phyloP scores from a whole-genome alignment of 2,888 invertebrate species.

The Volucella bombylans region DNA sequence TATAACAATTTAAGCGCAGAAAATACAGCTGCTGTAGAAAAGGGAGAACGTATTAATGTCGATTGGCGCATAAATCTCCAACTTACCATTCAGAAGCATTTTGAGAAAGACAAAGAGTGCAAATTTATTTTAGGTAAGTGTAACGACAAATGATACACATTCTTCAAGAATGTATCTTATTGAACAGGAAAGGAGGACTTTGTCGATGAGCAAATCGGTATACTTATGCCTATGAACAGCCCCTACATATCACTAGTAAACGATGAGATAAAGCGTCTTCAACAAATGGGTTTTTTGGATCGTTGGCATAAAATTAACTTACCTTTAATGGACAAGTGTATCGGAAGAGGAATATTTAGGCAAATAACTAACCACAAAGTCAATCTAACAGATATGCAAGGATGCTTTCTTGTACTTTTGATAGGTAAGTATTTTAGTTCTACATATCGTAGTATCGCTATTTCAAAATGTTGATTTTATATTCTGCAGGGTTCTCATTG shows the following conservation, averaged over 20 bases:
- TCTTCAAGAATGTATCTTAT: background rate
- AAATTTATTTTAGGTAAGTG: constrained; percentile 88
- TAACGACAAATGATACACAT: background rate
- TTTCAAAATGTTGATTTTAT: background rate
- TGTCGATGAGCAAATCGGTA: constrained; percentile 89
- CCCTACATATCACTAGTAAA: constrained; percentile 91
- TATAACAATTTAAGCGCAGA: constrained; percentile 83
- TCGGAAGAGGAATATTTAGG: constrained; percentile 85
- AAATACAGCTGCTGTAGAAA: constrained; percentile 85
- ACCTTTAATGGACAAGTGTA: constrained; percentile 91
- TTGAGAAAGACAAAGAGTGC: constrained; percentile 87
- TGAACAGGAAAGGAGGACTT: constrained; percentile 88
- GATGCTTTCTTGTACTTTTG: constrained; percentile 92
- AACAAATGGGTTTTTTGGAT: constrained; percentile 91
- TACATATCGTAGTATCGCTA: background rate
- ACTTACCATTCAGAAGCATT: constrained; percentile 88
- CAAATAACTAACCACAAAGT: constrained; percentile 94
- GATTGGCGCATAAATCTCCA: constrained; percentile 92
- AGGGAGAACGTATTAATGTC: constrained; percentile 88
- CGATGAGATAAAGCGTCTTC: constrained; percentile 90
- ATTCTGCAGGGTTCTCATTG: constrained; percentile 75
- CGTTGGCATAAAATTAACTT: constrained; percentile 91
- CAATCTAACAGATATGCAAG: constrained; percentile 95
- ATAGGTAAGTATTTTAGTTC: constrained; percentile 84
- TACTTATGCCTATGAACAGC: constrained; percentile 89